Conservation (phyloP, 2,113 vertebrate species). For the Malurus elegans region DNA sequence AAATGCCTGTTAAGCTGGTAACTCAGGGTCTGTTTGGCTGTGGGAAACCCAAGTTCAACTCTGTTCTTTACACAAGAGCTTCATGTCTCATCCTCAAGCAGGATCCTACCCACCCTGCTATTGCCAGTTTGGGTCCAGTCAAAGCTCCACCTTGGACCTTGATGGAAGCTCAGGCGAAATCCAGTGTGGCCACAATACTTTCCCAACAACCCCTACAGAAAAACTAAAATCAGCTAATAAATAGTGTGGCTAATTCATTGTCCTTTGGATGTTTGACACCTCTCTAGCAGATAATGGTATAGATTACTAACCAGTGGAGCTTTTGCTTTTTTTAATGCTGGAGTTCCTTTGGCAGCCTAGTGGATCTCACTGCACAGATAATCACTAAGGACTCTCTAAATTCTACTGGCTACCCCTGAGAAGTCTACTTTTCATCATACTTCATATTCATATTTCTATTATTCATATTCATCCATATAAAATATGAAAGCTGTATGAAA, state of each 20-base stretch:
- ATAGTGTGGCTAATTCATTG: not conserved
- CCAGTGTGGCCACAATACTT: not conserved
- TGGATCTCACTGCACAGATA: not conserved
- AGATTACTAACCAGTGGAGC: not conserved
- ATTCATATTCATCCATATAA: not conserved
- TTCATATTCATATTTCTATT: not conserved
- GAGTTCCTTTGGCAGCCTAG: not conserved
- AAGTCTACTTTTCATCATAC: not conserved
- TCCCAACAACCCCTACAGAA: not conserved
- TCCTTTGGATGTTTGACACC: not conserved
- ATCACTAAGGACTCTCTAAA: accelerated
- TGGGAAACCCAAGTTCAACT: not conserved
- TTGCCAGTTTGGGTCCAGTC: not conserved
- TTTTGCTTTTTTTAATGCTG: not conserved
- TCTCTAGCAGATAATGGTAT: not conserved
- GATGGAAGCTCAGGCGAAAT: not conserved
- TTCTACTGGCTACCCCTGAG: not conserved
- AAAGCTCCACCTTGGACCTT: not conserved
- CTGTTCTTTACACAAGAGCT: not conserved
- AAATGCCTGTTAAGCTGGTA: not conserved
- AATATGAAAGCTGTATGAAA: not conserved
- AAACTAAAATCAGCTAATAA: not conserved
- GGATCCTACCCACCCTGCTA: not conserved
- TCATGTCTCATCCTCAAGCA: not conserved
- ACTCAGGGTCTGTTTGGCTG: not conserved